Percentiles rank a stretch among this genome's conserved stretches.
phyloP scores from a whole-genome alignment of 2,888 invertebrate species.

The Dioctria linearis region DNA sequence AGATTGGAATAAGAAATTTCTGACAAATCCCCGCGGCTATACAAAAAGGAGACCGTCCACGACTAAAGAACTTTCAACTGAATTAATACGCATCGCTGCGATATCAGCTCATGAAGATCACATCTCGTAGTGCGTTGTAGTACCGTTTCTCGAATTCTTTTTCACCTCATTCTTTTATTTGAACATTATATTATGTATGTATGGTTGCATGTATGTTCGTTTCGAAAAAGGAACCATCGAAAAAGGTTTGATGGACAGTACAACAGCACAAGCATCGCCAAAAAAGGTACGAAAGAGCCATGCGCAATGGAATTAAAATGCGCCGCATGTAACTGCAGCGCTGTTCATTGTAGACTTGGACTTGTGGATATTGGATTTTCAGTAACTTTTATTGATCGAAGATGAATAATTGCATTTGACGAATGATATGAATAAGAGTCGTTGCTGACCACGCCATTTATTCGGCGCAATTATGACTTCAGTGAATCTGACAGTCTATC shows the following conservation, averaged over 20 bases:
- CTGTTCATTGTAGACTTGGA: conserved; percentile 4
- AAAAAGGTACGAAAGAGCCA: conserved; percentile 16
- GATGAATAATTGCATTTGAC: conserved; percentile 36
- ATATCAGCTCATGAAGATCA: conserved; percentile 41
- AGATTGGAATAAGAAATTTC: conserved; percentile 51
- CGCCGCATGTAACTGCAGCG: conserved; percentile 26
- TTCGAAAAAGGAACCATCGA: conserved; percentile 36
- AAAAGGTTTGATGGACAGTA: conserved; percentile 30
- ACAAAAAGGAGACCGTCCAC: conserved; percentile 26
- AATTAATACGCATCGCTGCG: conserved; percentile 46
- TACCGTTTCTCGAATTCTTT: conserved; percentile 27
- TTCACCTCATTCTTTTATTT: neutral
- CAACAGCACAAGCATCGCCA: conserved; percentile 12
- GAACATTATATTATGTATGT: neutral
- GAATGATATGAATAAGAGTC: conserved; percentile 24
- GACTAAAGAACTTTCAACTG: conserved; percentile 38
- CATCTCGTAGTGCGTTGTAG: conserved; percentile 33
- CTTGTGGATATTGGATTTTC: neutral
- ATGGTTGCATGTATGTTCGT: neutral
- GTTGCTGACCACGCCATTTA: conserved; percentile 19
- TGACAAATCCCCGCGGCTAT: conserved; percentile 49
- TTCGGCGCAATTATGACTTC: conserved; percentile 32
- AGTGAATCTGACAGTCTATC: neutral
- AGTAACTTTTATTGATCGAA: conserved; percentile 22
- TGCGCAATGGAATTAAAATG: conserved; percentile 43